phyloP scores from a whole-genome alignment of 1,140 invertebrate genomes.

The Vollenhovia emeryi region DNA sequence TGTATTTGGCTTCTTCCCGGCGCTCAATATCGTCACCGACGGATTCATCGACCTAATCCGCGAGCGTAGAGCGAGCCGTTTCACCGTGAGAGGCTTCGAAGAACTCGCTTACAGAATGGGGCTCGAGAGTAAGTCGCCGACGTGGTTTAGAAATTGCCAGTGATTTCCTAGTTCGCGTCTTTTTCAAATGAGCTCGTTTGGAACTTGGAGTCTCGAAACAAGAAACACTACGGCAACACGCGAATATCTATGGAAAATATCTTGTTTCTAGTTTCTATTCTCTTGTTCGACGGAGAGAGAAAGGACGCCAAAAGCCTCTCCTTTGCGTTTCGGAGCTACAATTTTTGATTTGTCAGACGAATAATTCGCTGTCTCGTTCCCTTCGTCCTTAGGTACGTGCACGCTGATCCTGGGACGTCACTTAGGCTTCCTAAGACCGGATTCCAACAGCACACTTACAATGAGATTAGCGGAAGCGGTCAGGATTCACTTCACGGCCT shows the following conservation, averaged over 20 bases:
- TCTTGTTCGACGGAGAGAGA: neutral
- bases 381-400: slow-evolving; percentile 87
- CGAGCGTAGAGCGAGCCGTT: slow-evolving; percentile 82
- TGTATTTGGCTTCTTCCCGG: slow-evolving; percentile 91
- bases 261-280: neutral
- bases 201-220: neutral
- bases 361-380: neutral
- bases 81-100: slow-evolving; percentile 87
- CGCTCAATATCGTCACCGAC: slow-evolving; percentile 91
- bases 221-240: neutral
- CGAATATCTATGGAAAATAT: neutral
- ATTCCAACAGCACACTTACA: slow-evolving; percentile 83
- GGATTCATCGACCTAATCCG: slow-evolving; percentile 91
- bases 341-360: neutral
- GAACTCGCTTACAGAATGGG: slow-evolving; percentile 91
- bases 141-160: neutral
- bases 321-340: neutral
- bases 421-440: slow-evolving; percentile 91
- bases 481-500: slow-evolving; percentile 90
- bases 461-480: slow-evolving; percentile 88
- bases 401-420: slow-evolving; percentile 91
- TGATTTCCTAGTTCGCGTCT: neutral
- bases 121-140: slow-evolving; percentile 89
- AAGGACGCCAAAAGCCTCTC: neutral
- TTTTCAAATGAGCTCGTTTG: neutral